Evolutionary conservation across 2,113 vertebrate genomes (phyloP), one percentile per base, ranked within the genome.

Genomic region (Craseonycteris thonglongyai): DNA sequence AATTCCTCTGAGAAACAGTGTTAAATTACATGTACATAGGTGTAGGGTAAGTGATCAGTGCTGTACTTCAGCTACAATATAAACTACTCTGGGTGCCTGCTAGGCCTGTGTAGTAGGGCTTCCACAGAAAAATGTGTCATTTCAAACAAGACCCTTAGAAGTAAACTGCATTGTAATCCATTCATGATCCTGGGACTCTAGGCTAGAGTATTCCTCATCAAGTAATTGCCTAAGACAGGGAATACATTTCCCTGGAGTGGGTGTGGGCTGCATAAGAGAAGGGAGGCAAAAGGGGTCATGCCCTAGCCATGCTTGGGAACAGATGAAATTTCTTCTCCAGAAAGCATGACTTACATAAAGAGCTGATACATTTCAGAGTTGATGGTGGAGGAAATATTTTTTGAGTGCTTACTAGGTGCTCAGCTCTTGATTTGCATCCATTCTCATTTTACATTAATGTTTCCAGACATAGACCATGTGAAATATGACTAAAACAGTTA

Each of bases 251-350:
- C 56, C 21, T 18, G 2, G 35, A 3, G 8, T 13, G 49, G 65
- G 7, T 28, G 33, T 82, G 35, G 40, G 28, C 6, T 56, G 1
- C 11, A 47, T 9, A 35, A 33, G 28, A 80, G 47, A 56, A 9
- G 14, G 18, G 8, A 68, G 18, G 33, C 19, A 58, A 28, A 51
- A 40, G 19, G n/a, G 3, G 21, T 61, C 24, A 61, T 6, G 51
- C 61, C 10, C 79, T 75, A 33, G 49, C 93, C 35, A 11, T 7
- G 61, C 42, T 42, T 42, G 9, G 68, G 66, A 76, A 47, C 54
- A 76, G 54, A 81, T n/a, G 35, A 61, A 88, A 72, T 61, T 81
- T 40, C 38, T 63, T 74, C 28, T 80, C 71, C 45, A 74, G 6
- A 81, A 92, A 87, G 51, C 6, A 66, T 1, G 19, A 72, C 22